phyloP scores from a whole-genome alignment of 1,140 invertebrate species.

The Brachionus koreanus region DNA sequence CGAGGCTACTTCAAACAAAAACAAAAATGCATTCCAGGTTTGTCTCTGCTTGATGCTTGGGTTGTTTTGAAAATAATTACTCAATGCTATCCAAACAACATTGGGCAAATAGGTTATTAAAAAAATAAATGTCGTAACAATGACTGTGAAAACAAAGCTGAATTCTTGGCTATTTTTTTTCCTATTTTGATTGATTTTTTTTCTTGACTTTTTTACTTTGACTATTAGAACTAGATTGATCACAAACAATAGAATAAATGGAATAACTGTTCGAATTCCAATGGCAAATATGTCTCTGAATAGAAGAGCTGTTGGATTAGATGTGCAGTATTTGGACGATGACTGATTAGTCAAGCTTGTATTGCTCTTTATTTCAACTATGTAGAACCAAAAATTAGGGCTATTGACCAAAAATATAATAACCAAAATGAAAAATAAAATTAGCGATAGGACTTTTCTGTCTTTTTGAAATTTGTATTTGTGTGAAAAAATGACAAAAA shows the following conservation, averaged over 20 bases:
- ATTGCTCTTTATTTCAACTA: neutral
- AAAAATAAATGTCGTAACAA: neutral
- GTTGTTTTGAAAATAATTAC: neutral
- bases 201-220: neutral
- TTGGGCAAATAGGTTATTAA: neutral
- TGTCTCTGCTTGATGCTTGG: neutral
- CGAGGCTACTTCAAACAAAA: neutral
- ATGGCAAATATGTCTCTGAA: constrained; percentile 20
- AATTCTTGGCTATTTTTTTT: neutral
- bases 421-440: neutral
- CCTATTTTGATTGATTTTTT: neutral
- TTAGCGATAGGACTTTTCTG: neutral
- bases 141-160: neutral
- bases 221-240: neutral
- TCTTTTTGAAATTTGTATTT: constrained; percentile 17
- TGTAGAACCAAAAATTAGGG: constrained; percentile 4
- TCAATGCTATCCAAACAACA: neutral
- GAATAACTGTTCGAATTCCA: neutral
- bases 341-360: neutral
- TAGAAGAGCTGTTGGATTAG: neutral
- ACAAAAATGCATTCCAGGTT: constrained; percentile 5
- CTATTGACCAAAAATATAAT: neutral
- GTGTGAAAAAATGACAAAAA: neutral
- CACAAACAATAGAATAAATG: neutral
- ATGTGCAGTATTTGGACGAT: constrained; percentile 5